Conservation (phyloP, 2,888 invertebrate species). For the Ptychoptera albimana region DNA sequence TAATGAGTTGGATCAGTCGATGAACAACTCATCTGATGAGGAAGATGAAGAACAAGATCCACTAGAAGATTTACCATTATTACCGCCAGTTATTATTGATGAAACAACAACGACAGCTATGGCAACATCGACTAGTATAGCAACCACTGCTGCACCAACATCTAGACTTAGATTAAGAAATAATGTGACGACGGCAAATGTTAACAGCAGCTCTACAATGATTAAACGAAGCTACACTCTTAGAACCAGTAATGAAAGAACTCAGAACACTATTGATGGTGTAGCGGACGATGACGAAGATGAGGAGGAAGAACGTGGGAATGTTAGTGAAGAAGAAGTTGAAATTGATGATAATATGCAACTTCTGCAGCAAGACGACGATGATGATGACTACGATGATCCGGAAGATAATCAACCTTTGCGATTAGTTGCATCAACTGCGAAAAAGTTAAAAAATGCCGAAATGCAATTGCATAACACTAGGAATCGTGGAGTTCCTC, state of each 20-base stretch:
- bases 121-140: neutral
- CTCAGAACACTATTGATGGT: slow-evolving; percentile 8
- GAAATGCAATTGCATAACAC: slow-evolving; percentile 5
- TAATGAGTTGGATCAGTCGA: slow-evolving; percentile 21
- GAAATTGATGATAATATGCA: slow-evolving; percentile 2
- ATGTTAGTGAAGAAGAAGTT: slow-evolving; percentile 14
- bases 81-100: slow-evolving; percentile 11
- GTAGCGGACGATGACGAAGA: slow-evolving; percentile 15
- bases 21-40: neutral
- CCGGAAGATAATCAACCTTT: slow-evolving; percentile 31
- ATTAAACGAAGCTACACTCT: slow-evolving; percentile 5
- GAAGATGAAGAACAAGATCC: slow-evolving; percentile 1
- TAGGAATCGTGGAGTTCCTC: slow-evolving; percentile 5
- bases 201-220: slow-evolving; percentile 5
- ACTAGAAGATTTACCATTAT: neutral
- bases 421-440: slow-evolving; percentile 25
- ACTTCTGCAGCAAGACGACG: slow-evolving; percentile 3
- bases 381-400: slow-evolving; percentile 21
- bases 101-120: neutral
- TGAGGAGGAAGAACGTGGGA: slow-evolving; percentile 10
- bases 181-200: slow-evolving; percentile 10
- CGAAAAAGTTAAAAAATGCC: slow-evolving; percentile 1
- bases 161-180: slow-evolving; percentile 19
- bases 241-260: too few relatives aligned
- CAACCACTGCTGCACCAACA: slow-evolving; percentile 1